These are phyloP conservation scores for Athetis lepigone DNA, from an alignment of 2,888 invertebrate genomes.

Conservation along the genomic window DNA sequence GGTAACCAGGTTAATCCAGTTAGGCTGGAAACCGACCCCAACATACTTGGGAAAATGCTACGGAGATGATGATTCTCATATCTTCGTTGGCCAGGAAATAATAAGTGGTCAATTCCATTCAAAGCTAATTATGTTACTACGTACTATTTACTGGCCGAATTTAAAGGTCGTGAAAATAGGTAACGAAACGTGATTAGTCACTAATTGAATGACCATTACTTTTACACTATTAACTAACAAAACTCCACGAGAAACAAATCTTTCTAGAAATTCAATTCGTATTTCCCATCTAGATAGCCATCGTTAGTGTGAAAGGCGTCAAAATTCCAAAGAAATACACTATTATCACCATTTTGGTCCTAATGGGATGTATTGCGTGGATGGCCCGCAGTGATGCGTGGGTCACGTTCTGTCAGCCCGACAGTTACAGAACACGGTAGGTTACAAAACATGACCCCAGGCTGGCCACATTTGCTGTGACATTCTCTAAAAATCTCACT, in stretches of 20 bases:
- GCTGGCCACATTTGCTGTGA: slow-evolving; percentile 6
- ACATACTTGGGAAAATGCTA: too few relatives aligned
- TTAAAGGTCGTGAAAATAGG: background rate
- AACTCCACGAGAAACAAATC: too few relatives aligned
- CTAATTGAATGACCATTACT: background rate
- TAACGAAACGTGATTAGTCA: background rate
- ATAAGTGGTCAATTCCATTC: background rate
- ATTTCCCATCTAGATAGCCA: background rate
- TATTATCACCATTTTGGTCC: slow-evolving; percentile 27
- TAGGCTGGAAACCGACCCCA: too few relatives aligned
- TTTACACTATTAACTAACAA: background rate
- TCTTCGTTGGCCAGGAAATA: too few relatives aligned
- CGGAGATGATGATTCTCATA: too few relatives aligned
- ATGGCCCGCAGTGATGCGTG: slow-evolving; percentile 60
- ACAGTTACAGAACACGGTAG: slow-evolving; percentile 40
- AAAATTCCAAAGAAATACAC: slow-evolving; percentile 29
- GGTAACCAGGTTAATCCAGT: too few relatives aligned
- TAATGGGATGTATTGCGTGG: slow-evolving; percentile 59
- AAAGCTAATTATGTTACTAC: background rate
- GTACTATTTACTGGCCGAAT: background rate
- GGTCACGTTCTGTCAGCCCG: slow-evolving; percentile 62
- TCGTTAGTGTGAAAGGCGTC: slow-evolving; percentile 18
- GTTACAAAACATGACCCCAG: slow-evolving; percentile 28
- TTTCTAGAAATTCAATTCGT: background rate
- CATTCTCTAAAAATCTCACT: background rate